Conservation (phyloP, 30 jellyfish, hydroid and myxozoan species). For the Chrysaora quinquecirrha region DNA sequence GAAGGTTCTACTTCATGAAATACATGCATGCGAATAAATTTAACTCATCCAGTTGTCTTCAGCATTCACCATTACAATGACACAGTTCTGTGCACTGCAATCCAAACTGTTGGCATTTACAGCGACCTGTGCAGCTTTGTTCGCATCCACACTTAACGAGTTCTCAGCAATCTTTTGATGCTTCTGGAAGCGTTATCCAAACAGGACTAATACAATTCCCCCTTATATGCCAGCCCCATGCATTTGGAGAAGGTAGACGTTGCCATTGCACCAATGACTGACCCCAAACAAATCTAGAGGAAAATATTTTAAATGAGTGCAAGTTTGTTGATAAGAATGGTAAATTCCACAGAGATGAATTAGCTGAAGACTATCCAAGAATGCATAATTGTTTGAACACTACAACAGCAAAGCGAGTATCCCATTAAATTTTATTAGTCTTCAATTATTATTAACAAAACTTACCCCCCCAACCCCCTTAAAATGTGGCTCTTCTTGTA, state of each 20-base stretch:
- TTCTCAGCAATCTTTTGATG: slow-evolving; percentile 21
- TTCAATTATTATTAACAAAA: too few relatives aligned
- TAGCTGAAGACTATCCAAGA: neutral
- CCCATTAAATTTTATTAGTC: too few relatives aligned
- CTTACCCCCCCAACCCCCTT: neutral
- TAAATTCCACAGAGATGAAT: neutral
- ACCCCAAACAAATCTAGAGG: slow-evolving; percentile 30
- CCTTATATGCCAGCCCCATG: slow-evolving; percentile 24
- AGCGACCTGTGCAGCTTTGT: neutral
- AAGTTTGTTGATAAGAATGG: neutral
- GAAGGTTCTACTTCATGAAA: too few relatives aligned
- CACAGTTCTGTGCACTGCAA: too few relatives aligned
- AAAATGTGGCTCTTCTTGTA: slow-evolving; percentile 13
- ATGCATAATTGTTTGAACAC: neutral
- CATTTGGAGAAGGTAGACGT: slow-evolving; percentile 16
- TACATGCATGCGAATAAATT: too few relatives aligned
- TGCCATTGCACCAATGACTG: slow-evolving; percentile 4
- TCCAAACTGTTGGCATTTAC: slow-evolving; percentile 17
- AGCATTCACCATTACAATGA: slow-evolving; percentile 34
- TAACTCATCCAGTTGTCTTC: too few relatives aligned
- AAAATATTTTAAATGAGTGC: neutral
- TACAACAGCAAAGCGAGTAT: neutral
- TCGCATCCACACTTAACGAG: slow-evolving; percentile 26
- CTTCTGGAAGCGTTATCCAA: slow-evolving; percentile 23
- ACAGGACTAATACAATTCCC: slow-evolving; percentile 2